These are phyloP conservation scores for Saguinus imperator DNA, from an alignment of 2,113 vertebrate genomes.

Conservation along the genomic window DNA sequence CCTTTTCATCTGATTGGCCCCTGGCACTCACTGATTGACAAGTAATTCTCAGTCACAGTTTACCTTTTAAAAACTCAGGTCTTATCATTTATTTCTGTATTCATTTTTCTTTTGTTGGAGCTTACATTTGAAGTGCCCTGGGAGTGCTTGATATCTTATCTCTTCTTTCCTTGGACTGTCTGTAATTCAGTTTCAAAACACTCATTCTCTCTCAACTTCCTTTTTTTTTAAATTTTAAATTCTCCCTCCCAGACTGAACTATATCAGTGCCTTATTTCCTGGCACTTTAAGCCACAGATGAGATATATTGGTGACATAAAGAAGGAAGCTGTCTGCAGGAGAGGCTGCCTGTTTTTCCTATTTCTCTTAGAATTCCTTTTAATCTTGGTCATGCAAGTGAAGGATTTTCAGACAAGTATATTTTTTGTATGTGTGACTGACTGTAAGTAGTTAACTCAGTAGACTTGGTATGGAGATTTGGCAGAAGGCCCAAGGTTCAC, in stretches of 20 bases:
- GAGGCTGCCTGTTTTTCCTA: neutral
- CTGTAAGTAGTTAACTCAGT: neutral
- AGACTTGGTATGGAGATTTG: neutral
- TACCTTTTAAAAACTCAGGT: neutral
- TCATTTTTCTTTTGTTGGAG: neutral
- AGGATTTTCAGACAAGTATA: neutral
- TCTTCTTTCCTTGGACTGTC: neutral
- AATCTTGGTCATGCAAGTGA: neutral
- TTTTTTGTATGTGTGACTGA: neutral
- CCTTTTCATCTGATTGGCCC: neutral
- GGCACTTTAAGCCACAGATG: neutral
- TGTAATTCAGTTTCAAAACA: slow-evolving; percentile 21
- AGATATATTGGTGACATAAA: neutral
- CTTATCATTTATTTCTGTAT: slow-evolving; percentile 36
- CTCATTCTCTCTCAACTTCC: neutral
- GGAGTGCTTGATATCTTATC: neutral
- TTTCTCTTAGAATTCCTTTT: slow-evolving; percentile 8
- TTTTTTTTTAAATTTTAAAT: neutral
- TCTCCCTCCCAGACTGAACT: neutral
- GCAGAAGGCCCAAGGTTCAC: neutral
- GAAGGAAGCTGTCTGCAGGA: neutral
- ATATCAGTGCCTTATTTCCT: neutral
- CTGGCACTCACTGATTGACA: neutral
- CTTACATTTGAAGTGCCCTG: neutral
- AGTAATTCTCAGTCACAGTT: neutral